These are phyloP conservation scores for Phymanthus crucifer DNA, from an alignment of 92 coral and sea anemone genomes.

Conservation along the genomic window DNA sequence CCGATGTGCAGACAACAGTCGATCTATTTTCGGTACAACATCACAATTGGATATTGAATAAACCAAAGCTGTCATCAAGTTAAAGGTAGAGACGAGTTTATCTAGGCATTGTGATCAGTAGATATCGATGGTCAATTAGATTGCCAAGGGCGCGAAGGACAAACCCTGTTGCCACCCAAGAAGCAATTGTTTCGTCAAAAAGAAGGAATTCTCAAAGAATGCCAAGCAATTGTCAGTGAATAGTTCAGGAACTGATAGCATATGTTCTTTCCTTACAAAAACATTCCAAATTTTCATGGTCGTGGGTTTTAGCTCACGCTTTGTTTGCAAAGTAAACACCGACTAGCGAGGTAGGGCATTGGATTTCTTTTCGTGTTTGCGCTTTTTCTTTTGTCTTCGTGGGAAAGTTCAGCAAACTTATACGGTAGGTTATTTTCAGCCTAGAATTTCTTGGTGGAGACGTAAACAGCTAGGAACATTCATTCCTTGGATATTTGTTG, in stretches of 20 bases:
- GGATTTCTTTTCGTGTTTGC: slow-evolving; percentile 55
- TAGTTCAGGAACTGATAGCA: slow-evolving; percentile 30
- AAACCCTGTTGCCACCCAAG: slow-evolving; percentile 22
- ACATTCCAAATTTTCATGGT: slow-evolving; percentile 60
- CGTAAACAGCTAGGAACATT: not conserved
- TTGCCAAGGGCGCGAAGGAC: slow-evolving; percentile 22
- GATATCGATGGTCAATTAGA: slow-evolving; percentile 13
- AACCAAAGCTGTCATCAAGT: slow-evolving; percentile 14
- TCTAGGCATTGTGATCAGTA: slow-evolving; percentile 15
- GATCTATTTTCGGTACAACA: slow-evolving; percentile 13
- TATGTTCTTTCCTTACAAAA: slow-evolving; percentile 51
- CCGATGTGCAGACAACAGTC: not conserved
- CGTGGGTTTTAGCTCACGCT: slow-evolving; percentile 30
- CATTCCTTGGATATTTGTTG: slow-evolving; percentile 18
- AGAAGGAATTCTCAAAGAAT: not conserved
- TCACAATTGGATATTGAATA: slow-evolving; percentile 11
- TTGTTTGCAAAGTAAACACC: slow-evolving; percentile 59
- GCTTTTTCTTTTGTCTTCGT: slow-evolving; percentile 50
- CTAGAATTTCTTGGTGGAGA: not conserved
- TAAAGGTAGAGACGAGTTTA: slow-evolving; percentile 7
- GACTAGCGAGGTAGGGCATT: slow-evolving; percentile 34
- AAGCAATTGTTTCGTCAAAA: slow-evolving; percentile 10
- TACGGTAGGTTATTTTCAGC: not conserved
- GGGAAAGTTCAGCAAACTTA: slow-evolving; percentile 48
- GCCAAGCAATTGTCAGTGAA: slow-evolving; percentile 16